A percentile compares a stretch with the other conserved stretches of the same genome.
Conservation (phyloP, 23 tunicate genomes). For the Trididemnum miniatum region DNA sequence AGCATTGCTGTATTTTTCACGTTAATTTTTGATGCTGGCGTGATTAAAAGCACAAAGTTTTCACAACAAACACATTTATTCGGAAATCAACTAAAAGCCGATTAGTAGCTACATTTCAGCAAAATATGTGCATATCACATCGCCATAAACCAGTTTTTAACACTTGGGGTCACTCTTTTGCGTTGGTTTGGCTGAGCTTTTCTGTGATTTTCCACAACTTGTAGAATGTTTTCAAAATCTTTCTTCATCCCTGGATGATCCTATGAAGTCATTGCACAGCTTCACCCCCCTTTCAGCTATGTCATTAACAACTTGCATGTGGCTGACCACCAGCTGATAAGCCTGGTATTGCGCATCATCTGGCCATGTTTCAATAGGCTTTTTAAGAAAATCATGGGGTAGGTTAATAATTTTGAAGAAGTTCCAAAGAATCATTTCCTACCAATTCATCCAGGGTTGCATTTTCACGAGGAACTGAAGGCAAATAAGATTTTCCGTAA, state of each 20-base stretch:
- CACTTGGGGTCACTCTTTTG: neutral
- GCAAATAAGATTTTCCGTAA: neutral
- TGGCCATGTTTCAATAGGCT: neutral
- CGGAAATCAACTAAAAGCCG: neutral
- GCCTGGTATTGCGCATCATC: neutral
- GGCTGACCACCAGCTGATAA: neutral
- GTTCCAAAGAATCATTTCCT: neutral
- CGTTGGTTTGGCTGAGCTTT: neutral
- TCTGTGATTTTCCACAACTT: neutral
- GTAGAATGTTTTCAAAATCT: neutral
- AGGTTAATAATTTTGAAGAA: neutral
- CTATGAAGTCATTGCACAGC: neutral
- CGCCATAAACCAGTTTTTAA: neutral
- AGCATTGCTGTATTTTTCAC: neutral
- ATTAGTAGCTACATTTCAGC: neutral
- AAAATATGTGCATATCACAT: neutral
- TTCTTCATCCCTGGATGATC: neutral
- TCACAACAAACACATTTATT: neutral
- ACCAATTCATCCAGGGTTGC: neutral
- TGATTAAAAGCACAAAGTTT: neutral
- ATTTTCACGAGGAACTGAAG: neutral
- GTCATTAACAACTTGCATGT: conserved; percentile 1
- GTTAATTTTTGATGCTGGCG: neutral
- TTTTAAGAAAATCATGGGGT: neutral
- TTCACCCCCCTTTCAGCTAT: neutral